Conservation (phyloP, 2,888 invertebrate genomes). For the Apamea epomidion region DNA sequence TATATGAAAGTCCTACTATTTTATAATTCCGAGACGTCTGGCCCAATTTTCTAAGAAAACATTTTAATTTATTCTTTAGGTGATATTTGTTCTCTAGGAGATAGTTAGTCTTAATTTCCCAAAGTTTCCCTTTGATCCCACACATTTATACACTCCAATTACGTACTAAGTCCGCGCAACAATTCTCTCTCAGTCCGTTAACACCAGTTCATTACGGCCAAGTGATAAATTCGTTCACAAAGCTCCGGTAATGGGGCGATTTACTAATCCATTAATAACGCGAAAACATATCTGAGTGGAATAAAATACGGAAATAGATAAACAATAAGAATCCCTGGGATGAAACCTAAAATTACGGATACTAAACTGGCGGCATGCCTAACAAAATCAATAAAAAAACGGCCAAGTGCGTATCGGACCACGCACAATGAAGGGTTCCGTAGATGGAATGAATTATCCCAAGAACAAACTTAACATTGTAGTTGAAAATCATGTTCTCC, state of each 20-base stretch:
- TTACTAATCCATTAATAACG: constrained; percentile 56
- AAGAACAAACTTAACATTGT: no score
- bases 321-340: background rate
- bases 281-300: constrained; percentile 29
- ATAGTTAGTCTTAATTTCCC: constrained; percentile 17
- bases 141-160: constrained; percentile 40
- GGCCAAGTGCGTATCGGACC: no score
- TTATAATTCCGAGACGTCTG: background rate
- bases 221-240: constrained; percentile 56
- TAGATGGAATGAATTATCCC: no score
- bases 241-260: constrained; percentile 51
- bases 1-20: background rate
- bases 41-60: constrained; percentile 12
- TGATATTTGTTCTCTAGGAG: background rate
- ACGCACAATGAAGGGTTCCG: no score
- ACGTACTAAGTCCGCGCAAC: constrained; percentile 43
- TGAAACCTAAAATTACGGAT: background rate
- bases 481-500: no score
- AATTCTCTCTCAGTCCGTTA: constrained; percentile 53
- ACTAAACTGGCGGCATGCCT: no score
- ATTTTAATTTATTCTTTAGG: constrained; percentile 34
- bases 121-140: constrained; percentile 18
- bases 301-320: constrained; percentile 30
- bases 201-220: constrained; percentile 53
- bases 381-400: background rate